Evolutionary conservation across 1,140 invertebrate genomes (phyloP).

Genomic region (Drosophila takahashii): DNA sequence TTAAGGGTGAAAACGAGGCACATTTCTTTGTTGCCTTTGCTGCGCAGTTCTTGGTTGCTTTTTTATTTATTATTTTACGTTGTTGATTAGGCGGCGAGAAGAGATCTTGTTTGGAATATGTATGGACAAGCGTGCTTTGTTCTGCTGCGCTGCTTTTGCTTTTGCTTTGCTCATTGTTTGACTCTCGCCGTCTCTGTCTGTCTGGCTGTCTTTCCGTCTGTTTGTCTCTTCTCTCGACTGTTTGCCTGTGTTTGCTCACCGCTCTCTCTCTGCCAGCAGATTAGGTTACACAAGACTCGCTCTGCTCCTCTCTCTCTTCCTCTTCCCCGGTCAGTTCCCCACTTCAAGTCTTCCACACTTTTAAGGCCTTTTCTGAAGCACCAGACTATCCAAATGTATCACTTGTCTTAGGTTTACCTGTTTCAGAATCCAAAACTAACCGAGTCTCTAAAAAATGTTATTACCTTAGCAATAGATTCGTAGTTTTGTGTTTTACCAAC

Average conservation of each 20-base stretch:
- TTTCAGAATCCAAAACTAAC: not conserved
- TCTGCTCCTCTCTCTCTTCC: not conserved
- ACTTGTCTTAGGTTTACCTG: not conserved
- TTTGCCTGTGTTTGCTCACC: slow-evolving; percentile 32
- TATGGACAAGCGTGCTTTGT: slow-evolving; percentile 69
- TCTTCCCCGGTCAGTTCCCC: not conserved
- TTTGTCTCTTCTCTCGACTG: slow-evolving; percentile 9
- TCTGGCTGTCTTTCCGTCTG: slow-evolving; percentile 8
- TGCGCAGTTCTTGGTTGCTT: slow-evolving; percentile 58
- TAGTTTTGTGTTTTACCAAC: not conserved
- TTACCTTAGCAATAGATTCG: not conserved
- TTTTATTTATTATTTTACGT: slow-evolving; percentile 34
- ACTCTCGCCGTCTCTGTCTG: slow-evolving; percentile 17
- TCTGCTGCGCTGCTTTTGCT: slow-evolving; percentile 37
- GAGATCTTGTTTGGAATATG: slow-evolving; percentile 73
- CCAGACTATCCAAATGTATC: not conserved
- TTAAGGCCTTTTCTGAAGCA: not conserved
- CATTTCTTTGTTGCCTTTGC: slow-evolving; percentile 56
- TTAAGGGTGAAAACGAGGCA: slow-evolving; percentile 44
- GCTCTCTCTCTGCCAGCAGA: slow-evolving; percentile 30
- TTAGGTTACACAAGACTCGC: slow-evolving; percentile 68
- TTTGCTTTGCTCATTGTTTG: slow-evolving; percentile 35
- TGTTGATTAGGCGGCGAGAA: slow-evolving; percentile 58
- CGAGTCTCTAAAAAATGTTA: not conserved
- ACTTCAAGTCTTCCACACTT: not conserved